Base-by-base conservation (phyloP, 2,113 vertebrate species). In the Neopipo cinnamomea region DNA sequence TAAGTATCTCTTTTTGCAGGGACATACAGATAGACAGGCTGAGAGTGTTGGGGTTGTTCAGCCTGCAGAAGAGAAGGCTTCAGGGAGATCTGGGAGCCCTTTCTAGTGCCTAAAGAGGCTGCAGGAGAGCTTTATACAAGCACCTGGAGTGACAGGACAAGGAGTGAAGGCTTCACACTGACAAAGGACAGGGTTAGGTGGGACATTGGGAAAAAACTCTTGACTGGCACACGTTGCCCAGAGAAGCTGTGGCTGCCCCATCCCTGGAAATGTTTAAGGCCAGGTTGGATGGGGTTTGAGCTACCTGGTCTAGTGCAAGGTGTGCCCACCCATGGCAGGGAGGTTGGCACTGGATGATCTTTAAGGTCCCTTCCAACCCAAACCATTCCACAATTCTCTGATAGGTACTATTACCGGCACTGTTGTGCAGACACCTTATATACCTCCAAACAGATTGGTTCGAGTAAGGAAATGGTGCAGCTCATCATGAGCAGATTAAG, bases 201-300 rank as follows among this genome's bases (percentile, higher is more conserved):
- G 17, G 6, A 20, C 1, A 24, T 10, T 23, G 14, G 55, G 47
- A 70, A 77, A 10, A 62, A 70, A 63, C 17, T 35, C 25, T 27
- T 62, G 21, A 9, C 35, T 62, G 71, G 17, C 12, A 19, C 5
- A 55, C 17, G 9, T 1, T 62, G 3, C 2, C 3, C 46, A 35
- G 30, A 41, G 46, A 4, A 68, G 6, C 14, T 62, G 21, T 42
- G 79, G 17, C 55, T 62, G 17, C 5, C 18, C 12, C 11, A 31
- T 35, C 21, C 24, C 16, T 76, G 30, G 41, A 3, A 62, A 11
- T 35, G 21, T 9, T 2, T 47, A 18, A 62, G 21, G 9, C 11
- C 8, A 19, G 20, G 20, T 2, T 41, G 47, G n/a, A 47, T 0
- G 0, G 21, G 24, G 14, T 68, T 41, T 11, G n/a, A 70, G 25